Base-by-base conservation (phyloP, 1,140 invertebrate genomes). In the Sinella curviseta region DNA sequence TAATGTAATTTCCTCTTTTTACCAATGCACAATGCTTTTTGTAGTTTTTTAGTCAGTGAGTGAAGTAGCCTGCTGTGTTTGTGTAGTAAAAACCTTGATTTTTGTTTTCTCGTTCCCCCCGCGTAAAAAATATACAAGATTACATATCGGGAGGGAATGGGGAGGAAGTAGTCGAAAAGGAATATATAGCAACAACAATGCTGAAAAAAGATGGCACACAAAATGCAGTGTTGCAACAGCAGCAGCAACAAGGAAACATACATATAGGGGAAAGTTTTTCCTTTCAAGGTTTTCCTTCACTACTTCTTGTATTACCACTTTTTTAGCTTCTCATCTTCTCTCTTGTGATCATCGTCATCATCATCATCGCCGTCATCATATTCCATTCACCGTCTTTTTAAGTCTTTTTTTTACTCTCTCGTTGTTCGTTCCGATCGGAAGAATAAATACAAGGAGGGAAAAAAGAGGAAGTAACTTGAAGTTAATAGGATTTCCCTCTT, bases 401-500 rank as follows among this genome's bases (percentile, higher is more conserved):
- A 16, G 16, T 26, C 3, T 26, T 65, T 26, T 65, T 65, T 65
- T 65, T 26, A 8, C 57, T 17, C 57, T 65, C 57, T 4, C 24
- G 4, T 65, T 65, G 16, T 65, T 65, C 57, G 57, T 65, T 70
- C 65, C 30, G 65, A 70, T 70, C 65, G 65, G 65, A 70, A 70
- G 65, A 70, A 70, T 33, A 70, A 70, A 70, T 70, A 70, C 65
- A 70, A 70, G 65, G 65, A 70, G 65, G 65, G 24, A 60, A 14
- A 70, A 12, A 70, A 33, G 30, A 70, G 65, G 65, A 70, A 70
- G 65, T 70, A 70, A 70, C 65, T 70, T 70, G 26, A 70, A 70
- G 65, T 70, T 70, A 70, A 70, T 70, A 70, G 65, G 65, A 70
- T 70, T 70, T 70, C 65, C 65, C 65, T 70, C 24, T 24, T 30